Evolutionary conservation across 2,888 invertebrate genomes (phyloP).

Genomic region (Mythimna pallens): DNA sequence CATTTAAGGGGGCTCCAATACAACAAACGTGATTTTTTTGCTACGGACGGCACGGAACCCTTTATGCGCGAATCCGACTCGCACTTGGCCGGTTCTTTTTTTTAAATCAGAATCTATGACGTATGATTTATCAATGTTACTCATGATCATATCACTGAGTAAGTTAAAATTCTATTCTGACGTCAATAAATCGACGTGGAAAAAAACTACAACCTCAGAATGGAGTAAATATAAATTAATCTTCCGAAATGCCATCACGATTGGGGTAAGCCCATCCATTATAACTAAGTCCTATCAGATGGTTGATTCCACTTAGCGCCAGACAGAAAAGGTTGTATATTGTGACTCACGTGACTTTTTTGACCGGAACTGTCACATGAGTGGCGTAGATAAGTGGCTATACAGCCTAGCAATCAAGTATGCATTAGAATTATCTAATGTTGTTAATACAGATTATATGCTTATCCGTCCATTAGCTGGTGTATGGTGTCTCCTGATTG

Average conservation of each 20-base stretch:
- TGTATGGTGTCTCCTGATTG: constrained; percentile 13
- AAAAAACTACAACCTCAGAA: constrained; percentile 10
- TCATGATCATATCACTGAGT: too few species aligned
- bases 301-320: constrained; percentile 29
- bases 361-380: constrained; percentile 32
- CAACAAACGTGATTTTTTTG: too few species aligned
- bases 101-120: neutral
- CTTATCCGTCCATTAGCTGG: constrained; percentile 54
- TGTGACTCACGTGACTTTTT: constrained; percentile 17
- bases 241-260: constrained; percentile 41
- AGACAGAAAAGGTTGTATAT: constrained; percentile 11
- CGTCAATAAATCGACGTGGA: constrained; percentile 1
- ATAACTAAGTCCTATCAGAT: constrained; percentile 26
- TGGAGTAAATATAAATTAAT: constrained; percentile 27
- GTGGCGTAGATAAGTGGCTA: constrained; percentile 31
- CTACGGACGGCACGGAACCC: too few species aligned
- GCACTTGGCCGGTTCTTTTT: too few species aligned
- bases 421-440: constrained; percentile 56
- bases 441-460: constrained; percentile 27
- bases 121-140: neutral
- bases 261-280: constrained; percentile 39
- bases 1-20: too few species aligned
- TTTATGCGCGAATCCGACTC: too few species aligned
- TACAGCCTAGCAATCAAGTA: constrained; percentile 37
- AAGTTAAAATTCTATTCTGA: neutral